Conservation (phyloP, 2,113 vertebrate genomes). For the Chamaea fasciata region DNA sequence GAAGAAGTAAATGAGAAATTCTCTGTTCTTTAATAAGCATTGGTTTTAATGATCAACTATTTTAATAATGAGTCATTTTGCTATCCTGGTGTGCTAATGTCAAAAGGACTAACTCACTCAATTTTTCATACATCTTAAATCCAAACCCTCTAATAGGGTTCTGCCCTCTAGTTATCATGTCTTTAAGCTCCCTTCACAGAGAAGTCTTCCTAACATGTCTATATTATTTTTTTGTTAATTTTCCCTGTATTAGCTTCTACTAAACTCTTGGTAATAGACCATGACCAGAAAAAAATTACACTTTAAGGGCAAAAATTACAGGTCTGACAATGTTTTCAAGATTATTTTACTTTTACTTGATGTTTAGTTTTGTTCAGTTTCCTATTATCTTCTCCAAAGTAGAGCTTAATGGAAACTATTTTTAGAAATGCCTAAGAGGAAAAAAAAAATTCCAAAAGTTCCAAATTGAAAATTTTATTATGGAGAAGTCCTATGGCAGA, state of each 20-base stretch:
- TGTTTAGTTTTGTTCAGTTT: background rate
- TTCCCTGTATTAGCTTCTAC: background rate
- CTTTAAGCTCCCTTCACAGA: background rate
- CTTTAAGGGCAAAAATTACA: background rate
- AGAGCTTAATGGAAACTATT: background rate
- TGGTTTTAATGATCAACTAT: background rate
- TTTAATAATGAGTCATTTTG: background rate
- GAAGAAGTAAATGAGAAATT: background rate
- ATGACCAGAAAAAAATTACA: background rate
- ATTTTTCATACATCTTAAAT: background rate
- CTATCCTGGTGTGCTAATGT: background rate
- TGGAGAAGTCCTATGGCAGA: background rate
- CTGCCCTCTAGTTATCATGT: background rate
- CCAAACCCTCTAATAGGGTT: background rate
- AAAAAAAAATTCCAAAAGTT: background rate
- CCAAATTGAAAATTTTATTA: background rate
- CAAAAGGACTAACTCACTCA: background rate
- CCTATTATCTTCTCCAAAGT: background rate
- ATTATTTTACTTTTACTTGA: background rate
- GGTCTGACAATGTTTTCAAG: background rate
- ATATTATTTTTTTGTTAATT: background rate
- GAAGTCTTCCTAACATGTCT: background rate
- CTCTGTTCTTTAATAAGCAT: background rate
- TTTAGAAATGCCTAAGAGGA: background rate
- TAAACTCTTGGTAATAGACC: background rate